Base-by-base conservation (phyloP, 2,888 invertebrate genomes). In the Epistrophe eligans region DNA sequence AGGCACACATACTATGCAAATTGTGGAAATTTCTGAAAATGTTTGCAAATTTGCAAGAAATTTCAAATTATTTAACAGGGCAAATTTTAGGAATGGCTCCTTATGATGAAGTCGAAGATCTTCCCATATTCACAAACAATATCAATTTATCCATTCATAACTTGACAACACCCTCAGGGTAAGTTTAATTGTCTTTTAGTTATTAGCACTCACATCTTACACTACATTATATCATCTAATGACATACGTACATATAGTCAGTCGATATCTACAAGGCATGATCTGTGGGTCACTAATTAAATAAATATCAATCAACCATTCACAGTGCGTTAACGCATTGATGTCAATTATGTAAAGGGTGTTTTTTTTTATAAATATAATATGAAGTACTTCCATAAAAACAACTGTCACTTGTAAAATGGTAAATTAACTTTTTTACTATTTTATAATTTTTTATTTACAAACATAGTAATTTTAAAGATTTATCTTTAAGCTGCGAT, bases 251-350 rank as follows among this genome's bases (percentile, higher is more conserved):
- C n/a, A 17, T 8, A 48, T 17, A 48, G 8, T n/a, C 48, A 50
- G 24, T 74, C 67, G n/a, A 77, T 28, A 13, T 15, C 1, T 2
- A 55, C 15, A 57, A 58, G 19, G 28, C 57, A 24, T 79, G 73
- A 73, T 24, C 79, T 50, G 38, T 58, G 79, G 67, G 62, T 79
- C 87, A 83, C 79, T 83, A 87, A 83, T 87, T 83, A 71, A 87
- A 82, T 87, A 71, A 87, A 35, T 67, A 62, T 72, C 79, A 83
- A 76, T 79, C 58, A 64, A 64, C 45, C 50, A 84, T 82, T 71
- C 58, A 71, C 52, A 43, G 52, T 55, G 72, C 55, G 60, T 60
- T 43, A 43, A 77, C 70, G 73, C 55, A 57, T 24, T 57, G 73
- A 71, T 73, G 64, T 77, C 72, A 85, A 8, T 58, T 58, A 17